These are phyloP conservation scores for Candoia aspera DNA, from an alignment of 2,113 vertebrate genomes.

Conservation along the genomic window DNA sequence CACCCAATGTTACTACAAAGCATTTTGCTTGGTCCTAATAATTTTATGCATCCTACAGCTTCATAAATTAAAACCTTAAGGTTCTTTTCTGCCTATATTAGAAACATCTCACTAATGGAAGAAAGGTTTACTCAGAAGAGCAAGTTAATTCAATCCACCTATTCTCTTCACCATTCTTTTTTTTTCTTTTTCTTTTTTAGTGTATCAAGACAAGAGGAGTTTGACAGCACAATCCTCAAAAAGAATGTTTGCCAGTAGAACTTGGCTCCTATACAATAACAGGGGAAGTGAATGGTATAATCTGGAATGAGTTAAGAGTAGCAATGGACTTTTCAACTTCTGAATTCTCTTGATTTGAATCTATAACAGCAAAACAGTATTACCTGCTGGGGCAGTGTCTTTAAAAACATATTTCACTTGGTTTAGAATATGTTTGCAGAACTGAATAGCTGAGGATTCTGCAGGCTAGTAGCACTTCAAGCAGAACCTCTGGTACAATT, in stretches of 20 bases:
- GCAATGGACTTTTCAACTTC: not conserved
- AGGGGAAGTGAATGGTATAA: not conserved
- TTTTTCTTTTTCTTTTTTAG: not conserved
- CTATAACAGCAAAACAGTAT: not conserved
- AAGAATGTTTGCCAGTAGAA: not conserved
- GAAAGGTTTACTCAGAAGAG: constrained; percentile 1
- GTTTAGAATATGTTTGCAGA: no score
- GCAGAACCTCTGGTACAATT: no score
- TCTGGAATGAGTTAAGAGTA: constrained; percentile 4
- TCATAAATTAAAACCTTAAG: constrained; percentile 13
- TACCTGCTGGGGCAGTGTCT: no score
- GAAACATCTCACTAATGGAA: constrained; percentile 11
- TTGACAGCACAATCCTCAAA: not conserved
- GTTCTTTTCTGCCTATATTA: not conserved
- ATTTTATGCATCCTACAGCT: not conserved
- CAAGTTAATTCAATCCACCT: constrained; percentile 1
- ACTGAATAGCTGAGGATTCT: no score
- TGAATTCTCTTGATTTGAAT: not conserved
- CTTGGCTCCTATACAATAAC: not conserved
- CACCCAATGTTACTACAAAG: not conserved
- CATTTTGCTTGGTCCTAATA: not conserved
- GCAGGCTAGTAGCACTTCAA: no score
- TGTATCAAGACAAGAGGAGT: not conserved
- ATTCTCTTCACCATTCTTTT: constrained; percentile 1
- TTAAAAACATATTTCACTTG: no score